Evolutionary conservation across 2,888 invertebrate species (phyloP).

Genomic region (Noctua janthina): DNA sequence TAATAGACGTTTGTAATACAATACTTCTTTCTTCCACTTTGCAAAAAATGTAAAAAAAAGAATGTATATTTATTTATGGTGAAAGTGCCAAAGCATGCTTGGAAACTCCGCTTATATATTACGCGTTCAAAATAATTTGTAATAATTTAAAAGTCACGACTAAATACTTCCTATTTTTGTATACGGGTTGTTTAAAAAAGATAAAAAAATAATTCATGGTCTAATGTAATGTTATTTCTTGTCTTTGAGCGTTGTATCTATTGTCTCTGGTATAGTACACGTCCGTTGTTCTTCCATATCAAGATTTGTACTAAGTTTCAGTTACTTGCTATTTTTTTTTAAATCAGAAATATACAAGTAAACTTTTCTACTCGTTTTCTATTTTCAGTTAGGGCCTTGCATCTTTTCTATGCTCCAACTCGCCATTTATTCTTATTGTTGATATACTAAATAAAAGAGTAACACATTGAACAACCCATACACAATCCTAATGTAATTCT

Average conservation of each 20-base stretch:
- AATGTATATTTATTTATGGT: slow-evolving; percentile 75
- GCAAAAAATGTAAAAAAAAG: slow-evolving; percentile 67
- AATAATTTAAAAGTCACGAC: slow-evolving; percentile 54
- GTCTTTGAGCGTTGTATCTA: slow-evolving; percentile 18
- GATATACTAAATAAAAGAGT: slow-evolving; percentile 2
- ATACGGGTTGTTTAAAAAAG: slow-evolving; percentile 61
- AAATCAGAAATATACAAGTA: slow-evolving; percentile 5
- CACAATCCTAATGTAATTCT: slow-evolving; percentile 48
- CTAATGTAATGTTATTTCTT: slow-evolving; percentile 13
- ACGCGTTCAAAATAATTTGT: slow-evolving; percentile 65
- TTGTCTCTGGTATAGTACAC: slow-evolving; percentile 25
- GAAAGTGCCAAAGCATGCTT: slow-evolving; percentile 85
- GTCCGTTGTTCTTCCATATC: slow-evolving; percentile 6
- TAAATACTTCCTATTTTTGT: slow-evolving; percentile 53
- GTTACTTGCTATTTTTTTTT: not conserved
- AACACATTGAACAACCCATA: slow-evolving; percentile 54
- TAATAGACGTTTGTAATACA: slow-evolving; percentile 67
- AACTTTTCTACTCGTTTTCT: not conserved
- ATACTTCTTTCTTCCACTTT: slow-evolving; percentile 72
- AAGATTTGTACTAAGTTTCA: not conserved
- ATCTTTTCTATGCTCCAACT: slow-evolving; percentile 14
- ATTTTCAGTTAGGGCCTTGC: slow-evolving; percentile 16
- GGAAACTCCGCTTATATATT: slow-evolving; percentile 60
- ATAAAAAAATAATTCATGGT: not conserved
- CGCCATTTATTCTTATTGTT: slow-evolving; percentile 17